Evolutionary conservation across 2,113 vertebrate genomes (phyloP).

Genomic region (Erythrocercus mccallii): DNA sequence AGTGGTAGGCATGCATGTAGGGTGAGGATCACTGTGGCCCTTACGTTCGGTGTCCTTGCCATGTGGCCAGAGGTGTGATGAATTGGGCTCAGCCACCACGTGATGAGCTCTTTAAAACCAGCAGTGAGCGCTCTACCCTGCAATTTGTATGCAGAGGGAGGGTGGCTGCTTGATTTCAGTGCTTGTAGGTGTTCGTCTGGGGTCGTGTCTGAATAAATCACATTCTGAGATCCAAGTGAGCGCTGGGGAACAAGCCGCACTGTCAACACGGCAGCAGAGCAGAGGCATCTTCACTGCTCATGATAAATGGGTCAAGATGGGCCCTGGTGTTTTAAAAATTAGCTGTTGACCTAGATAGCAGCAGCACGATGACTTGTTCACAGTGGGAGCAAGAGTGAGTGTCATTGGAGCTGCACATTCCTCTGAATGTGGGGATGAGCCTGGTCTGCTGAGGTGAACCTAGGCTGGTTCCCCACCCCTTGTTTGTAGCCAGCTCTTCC

Average conservation of each 20-base stretch:
- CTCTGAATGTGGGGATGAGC: not conserved
- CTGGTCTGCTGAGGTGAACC: not conserved
- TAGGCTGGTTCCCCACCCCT: accelerated
- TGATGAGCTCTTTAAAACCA: not conserved
- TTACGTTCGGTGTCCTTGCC: accelerated
- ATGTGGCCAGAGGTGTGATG: not conserved
- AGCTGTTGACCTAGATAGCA: constrained; percentile 49
- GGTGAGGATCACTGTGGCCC: not conserved
- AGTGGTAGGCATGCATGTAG: accelerated
- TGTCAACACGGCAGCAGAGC: accelerated
- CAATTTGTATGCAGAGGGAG: not conserved
- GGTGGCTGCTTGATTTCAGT: not conserved
- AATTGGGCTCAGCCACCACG: accelerated
- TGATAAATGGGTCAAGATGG: constrained; percentile 48
- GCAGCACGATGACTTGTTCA: not conserved
- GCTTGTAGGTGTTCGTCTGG: not conserved
- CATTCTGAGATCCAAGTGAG: not conserved
- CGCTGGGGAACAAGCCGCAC: accelerated
- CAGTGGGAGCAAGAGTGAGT: not conserved
- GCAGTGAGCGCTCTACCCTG: not conserved
- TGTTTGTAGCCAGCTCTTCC: not conserved
- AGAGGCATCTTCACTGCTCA: not conserved
- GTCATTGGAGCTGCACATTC: accelerated
- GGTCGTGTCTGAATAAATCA: not conserved
- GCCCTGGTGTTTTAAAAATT: constrained; percentile 28